phyloP scores from a whole-genome alignment of 2,113 vertebrate species.

The Coregonus clupeaformis region DNA sequence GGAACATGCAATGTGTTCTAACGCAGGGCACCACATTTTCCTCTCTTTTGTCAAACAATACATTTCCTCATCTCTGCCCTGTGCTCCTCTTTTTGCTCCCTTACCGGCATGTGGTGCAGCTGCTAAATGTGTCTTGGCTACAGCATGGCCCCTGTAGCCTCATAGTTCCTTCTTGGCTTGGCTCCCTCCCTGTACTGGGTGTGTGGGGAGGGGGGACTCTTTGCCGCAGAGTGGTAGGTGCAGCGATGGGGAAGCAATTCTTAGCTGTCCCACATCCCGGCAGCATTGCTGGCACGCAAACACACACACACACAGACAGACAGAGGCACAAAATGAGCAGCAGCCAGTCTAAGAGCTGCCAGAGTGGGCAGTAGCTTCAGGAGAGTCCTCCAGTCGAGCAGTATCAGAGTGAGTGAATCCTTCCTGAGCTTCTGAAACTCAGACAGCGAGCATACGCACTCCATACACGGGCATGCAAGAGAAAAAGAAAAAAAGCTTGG shows the following conservation, averaged over 20 bases:
- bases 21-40: not conserved
- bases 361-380: constrained; percentile 35
- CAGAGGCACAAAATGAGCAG: constrained; percentile 21
- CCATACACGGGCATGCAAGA: constrained; percentile 60
- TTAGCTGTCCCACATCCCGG: constrained; percentile 66
- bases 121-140: constrained; percentile 25
- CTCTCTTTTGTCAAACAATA: not conserved
- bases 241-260: constrained; percentile 73
- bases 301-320: not conserved
- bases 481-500: constrained; percentile 51
- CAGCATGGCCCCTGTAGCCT: constrained; percentile 1
- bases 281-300: constrained; percentile 30
- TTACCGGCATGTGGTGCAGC: constrained; percentile 35
- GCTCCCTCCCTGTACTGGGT: constrained; percentile 38
- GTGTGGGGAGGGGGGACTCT: constrained; percentile 41
- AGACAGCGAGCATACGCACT: constrained; percentile 22
- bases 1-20: not conserved
- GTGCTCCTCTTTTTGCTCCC: constrained; percentile 7
- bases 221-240: constrained; percentile 71
- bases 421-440: not conserved
- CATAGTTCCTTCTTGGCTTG: constrained; percentile 65
- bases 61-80: not conserved
- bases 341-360: constrained; percentile 41
- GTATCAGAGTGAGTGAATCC: not conserved
- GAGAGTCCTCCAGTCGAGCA: not conserved